Base-by-base conservation (phyloP, 1,140 invertebrate genomes). In the Drosophila tropicalis region DNA sequence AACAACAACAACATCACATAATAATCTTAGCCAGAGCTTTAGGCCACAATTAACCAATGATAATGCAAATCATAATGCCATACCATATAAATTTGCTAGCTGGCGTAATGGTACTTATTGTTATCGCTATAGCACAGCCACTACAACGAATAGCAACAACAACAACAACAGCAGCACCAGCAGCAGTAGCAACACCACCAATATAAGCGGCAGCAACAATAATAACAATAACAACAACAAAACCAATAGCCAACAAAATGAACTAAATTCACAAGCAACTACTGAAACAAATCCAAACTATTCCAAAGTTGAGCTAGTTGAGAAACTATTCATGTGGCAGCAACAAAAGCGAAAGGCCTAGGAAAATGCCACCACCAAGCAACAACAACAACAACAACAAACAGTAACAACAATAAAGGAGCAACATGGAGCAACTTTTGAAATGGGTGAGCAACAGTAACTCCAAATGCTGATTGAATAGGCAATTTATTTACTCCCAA, bases 341-440 rank as follows among this genome's bases (percentile, higher is more conserved):
- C 84, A 87, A 70, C 84, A 87, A 57, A 79, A 87, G 63, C 83
- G 84, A 76, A 86, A 87, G 75, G 66, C 67, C 70, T 87, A 89
- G 55, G n/a, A 36, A 47, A 32, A 47, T 63, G 67, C 17, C 39
- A 67, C 34, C 34, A 62, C 2, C 58, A 9, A 10, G 19, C 32
- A 63, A 51, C 40, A 60, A 70, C 39, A 63, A 65, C 22, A 25
- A 9, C 32, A 63, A 51, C 40, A 61, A 70, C 39, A 64, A 65
- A 17, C 69, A 79, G 65, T 68, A 51, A 75, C 60, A 60, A 58
- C 17, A 56, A 62, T 34, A 69, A 67, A 73, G 25, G 70, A 76
- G 66, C 76, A 67, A 44, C 41, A 71, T 57, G 44, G 69, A 83
- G 76, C 79, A 79, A 86, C 79, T 79, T 73, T 55, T 68, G 60